These are phyloP conservation scores for Pseudococcus jackbeardsleyi DNA, from an alignment of 2,888 invertebrate genomes.

Conservation along the genomic window DNA sequence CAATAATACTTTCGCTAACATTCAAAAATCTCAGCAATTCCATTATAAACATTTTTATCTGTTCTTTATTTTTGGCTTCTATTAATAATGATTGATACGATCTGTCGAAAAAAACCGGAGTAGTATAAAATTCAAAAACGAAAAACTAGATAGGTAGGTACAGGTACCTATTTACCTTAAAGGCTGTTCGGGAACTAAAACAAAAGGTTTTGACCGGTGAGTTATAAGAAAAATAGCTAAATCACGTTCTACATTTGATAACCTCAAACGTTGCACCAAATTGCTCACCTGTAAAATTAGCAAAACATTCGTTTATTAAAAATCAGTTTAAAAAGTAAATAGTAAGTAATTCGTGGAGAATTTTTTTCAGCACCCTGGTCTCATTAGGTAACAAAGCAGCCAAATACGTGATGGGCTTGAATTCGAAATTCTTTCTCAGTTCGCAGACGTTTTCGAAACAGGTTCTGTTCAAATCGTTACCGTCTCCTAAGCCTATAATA, in stretches of 20 bases:
- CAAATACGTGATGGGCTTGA: conserved; percentile 57
- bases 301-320: not conserved
- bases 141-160: too few species aligned
- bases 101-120: not conserved
- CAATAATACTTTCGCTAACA: not conserved
- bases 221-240: conserved; percentile 82
- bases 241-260: conserved; percentile 89
- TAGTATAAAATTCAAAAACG: not conserved
- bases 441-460: conserved; percentile 42
- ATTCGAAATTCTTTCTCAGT: conserved; percentile 6
- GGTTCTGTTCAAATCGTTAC: not conserved
- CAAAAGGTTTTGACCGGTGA: conserved; percentile 73
- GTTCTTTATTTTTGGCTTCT: conserved; percentile 16
- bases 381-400: conserved; percentile 51
- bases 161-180: not conserved
- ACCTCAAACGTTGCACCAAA: conserved; percentile 82
- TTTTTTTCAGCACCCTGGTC: conserved; percentile 45
- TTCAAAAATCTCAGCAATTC: not conserved
- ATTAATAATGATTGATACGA: not conserved
- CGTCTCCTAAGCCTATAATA: conserved; percentile 25
- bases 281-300: conserved; percentile 70
- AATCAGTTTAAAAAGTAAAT: not conserved
- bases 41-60: not conserved
- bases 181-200: not conserved
- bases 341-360: not conserved